Conservation (phyloP, 2,888 invertebrate genomes). For the Leptopilina syphax region DNA sequence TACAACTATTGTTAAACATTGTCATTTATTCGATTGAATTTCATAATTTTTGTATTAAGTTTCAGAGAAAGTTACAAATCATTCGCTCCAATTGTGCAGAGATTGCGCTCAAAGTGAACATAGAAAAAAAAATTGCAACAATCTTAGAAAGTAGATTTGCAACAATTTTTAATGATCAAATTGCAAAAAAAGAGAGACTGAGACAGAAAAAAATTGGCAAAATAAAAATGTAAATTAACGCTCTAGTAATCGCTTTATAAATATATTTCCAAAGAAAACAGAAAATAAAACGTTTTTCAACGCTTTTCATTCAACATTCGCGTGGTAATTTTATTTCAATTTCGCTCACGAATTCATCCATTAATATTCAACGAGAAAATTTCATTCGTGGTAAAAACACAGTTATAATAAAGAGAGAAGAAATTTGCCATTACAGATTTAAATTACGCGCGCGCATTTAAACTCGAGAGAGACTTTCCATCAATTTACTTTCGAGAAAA, state of each 20-base stretch:
- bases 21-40: not conserved
- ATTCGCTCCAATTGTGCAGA: constrained; percentile 10
- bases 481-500: not conserved
- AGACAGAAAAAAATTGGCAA: too few species aligned
- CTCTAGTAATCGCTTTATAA: not conserved
- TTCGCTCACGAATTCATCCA: not conserved
- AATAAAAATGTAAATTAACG: not conserved
- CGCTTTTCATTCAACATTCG: too few species aligned
- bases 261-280: not conserved
- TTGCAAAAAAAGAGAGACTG: not conserved
- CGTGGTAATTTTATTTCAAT: too few species aligned
- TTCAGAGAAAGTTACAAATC: constrained; percentile 7
- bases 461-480: not conserved
- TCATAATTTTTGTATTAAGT: not conserved
- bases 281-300: not conserved
- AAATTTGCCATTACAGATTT: not conserved
- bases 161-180: not conserved
- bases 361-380: not conserved
- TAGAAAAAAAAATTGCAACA: not conserved
- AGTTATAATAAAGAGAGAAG: not conserved
- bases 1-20: not conserved
- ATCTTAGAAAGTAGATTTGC: constrained; percentile 29
- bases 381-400: not conserved
- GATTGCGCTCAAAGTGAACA: not conserved
- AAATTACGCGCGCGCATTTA: not conserved